phyloP scores from a whole-genome alignment of 2,888 invertebrate species.

The Aphidius colemani region DNA sequence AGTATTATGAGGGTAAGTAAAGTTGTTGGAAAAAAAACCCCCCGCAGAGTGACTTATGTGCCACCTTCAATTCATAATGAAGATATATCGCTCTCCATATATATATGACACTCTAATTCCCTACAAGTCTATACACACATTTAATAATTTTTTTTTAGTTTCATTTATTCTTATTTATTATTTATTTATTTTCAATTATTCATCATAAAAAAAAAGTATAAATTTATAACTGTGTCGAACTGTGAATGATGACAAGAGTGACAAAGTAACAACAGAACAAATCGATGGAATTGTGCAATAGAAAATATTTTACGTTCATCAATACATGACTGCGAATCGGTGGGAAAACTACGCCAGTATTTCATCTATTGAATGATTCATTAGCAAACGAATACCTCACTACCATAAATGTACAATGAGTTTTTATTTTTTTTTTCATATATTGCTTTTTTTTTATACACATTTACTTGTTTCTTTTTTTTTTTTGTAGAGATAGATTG shows the following conservation, averaged over 20 bases:
- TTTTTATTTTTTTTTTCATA: no score
- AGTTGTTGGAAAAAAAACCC: constrained; percentile 33
- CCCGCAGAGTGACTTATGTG: constrained; percentile 52
- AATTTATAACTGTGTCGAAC: no score
- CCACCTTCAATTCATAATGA: constrained; percentile 45
- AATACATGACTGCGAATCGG: constrained; percentile 2
- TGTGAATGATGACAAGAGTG: neutral
- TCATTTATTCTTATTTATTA: neutral
- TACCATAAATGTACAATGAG: no score
- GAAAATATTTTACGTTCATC: neutral
- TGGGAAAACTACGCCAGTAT: constrained; percentile 14
- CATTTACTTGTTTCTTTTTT: no score
- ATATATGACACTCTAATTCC: constrained; percentile 23
- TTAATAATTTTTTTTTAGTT: neutral
- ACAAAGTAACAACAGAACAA: constrained; percentile 3
- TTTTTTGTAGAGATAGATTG: no score
- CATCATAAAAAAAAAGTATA: neutral
- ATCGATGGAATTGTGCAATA: constrained; percentile 9
- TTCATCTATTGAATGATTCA: no score
- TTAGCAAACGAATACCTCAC: no score
- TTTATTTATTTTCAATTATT: constrained; percentile 5
- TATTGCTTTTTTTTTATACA: no score
- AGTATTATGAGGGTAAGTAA: constrained; percentile 52
- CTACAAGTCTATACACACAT: neutral
- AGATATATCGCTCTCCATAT: constrained; percentile 44